phyloP scores from a whole-genome alignment of 2,888 invertebrate genomes.

The Pristionchus mayeri region DNA sequence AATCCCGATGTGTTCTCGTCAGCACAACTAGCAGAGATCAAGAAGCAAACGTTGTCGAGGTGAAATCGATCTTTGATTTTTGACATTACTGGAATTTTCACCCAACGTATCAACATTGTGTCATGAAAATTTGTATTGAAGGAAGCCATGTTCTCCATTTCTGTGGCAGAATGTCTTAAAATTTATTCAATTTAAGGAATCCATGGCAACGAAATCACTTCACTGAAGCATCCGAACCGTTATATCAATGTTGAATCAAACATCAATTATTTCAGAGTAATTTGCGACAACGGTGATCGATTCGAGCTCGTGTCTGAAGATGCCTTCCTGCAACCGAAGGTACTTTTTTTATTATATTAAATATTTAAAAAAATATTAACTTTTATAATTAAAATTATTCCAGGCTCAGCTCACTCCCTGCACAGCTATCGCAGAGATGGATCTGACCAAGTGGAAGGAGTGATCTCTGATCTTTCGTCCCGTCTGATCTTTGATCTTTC shows the following conservation, averaged over 20 bases:
- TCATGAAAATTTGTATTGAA: neutral
- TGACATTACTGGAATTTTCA: neutral
- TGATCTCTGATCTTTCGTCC: conserved; percentile 27
- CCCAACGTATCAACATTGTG: neutral
- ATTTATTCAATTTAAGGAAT: too few species aligned
- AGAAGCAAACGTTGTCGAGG: conserved; percentile 86
- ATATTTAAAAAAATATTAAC: too few species aligned
- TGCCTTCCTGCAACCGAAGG: conserved; percentile 64
- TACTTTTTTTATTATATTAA: too few species aligned
- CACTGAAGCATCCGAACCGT: too few species aligned
- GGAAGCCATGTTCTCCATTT: too few species aligned
- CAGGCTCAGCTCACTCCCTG: conserved; percentile 70
- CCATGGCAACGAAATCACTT: too few species aligned
- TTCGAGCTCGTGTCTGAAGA: conserved; percentile 66
- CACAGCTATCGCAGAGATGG: conserved; percentile 68
- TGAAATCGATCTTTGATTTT: neutral
- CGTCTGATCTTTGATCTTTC: conserved; percentile 38
- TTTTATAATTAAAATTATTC: too few species aligned
- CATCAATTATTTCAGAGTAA: conserved; percentile 80
- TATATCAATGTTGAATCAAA: too few species aligned
- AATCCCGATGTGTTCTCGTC: conserved; percentile 76
- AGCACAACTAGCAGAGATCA: conserved; percentile 86
- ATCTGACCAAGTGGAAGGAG: conserved; percentile 73
- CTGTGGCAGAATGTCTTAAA: too few species aligned
- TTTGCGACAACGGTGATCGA: conserved; percentile 85